Base-by-base conservation (phyloP, 2,888 invertebrate genomes). In the Microctonus aethiopoides region DNA sequence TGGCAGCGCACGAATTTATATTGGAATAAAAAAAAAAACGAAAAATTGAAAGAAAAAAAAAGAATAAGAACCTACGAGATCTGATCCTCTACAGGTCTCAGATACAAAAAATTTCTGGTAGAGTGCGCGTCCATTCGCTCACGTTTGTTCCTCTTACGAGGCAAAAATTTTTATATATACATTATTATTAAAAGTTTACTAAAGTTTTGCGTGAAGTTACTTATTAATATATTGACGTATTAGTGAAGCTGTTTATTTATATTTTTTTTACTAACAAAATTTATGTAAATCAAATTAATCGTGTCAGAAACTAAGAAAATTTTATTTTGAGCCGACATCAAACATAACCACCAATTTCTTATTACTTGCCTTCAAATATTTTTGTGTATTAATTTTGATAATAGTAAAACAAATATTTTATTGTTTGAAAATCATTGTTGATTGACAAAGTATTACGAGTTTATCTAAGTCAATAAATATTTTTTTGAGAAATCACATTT, bases 111-210 rank as follows among this genome's bases (percentile, higher is more conserved):
- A 59, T 62, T 67, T 68, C 68, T 70, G 68, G 68, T 56, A 69
- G 70, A 62, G 75, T 74, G 73, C 74, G 76, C 75, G 75, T 72
- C 70, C 66, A 71, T 71, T 62, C 71, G 67, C n/a, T n/a, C 62
- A 66, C 60, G 68, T 67, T 74, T 71, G 75, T 74, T 75, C 75
- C 75, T 70, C 73, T 60, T 54, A 41, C 75, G 75, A 75, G 75
- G 71, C 22, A 39, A 70, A 68, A 69, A 64, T 72, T 72, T 65
- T 74, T 72, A 71, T 68, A 65, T 70, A 20, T 29, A 59, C 36
- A 24, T 52, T 32, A 36, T 65, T 59, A 68, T 59, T 66, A 70
- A 66, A 60, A 29, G n/a, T 5, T n/a, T 29, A 29, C 26, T 16
- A 22, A 20, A 64, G 16, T 32, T 51, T 26, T 68, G 60, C 20